phyloP scores from a whole-genome alignment of 2,113 vertebrate genomes.

The Paramormyrops kingsleyae region DNA sequence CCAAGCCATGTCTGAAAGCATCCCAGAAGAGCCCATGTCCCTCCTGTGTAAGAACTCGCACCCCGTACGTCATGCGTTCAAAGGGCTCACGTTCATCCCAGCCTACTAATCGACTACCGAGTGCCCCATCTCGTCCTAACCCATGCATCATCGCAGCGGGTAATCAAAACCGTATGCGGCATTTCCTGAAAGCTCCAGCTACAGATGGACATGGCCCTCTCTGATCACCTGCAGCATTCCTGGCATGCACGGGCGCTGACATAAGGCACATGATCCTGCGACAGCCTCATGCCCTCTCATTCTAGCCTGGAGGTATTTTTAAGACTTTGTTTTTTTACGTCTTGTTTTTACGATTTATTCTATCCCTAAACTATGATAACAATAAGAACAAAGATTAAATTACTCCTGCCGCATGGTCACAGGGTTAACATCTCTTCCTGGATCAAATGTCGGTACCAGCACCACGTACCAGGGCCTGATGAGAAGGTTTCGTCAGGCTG shows the following conservation, averaged over 20 bases:
- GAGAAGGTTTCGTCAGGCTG: slow-evolving; percentile 65
- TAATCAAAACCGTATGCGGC: neutral
- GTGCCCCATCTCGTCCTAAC: neutral
- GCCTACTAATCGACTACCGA: neutral
- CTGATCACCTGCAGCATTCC: neutral
- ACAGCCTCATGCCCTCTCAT: neutral
- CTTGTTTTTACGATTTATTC: neutral
- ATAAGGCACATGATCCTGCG: neutral
- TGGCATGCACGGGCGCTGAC: neutral
- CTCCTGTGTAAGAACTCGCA: neutral
- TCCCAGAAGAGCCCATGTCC: neutral
- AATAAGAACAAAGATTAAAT: neutral
- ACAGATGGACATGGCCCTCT: neutral
- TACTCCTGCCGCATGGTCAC: neutral
- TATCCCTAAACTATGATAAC: neutral
- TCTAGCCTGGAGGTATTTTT: neutral
- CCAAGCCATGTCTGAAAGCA: neutral
- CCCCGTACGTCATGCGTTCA: neutral
- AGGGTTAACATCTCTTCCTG: neutral
- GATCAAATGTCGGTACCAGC: neutral
- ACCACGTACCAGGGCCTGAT: slow-evolving; percentile 65
- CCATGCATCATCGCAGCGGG: neutral
- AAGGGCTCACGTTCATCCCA: neutral
- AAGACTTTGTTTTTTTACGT: neutral
- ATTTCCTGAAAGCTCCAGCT: neutral